Conservation (phyloP, 2,888 invertebrate genomes). For the Macrophya annulata region DNA sequence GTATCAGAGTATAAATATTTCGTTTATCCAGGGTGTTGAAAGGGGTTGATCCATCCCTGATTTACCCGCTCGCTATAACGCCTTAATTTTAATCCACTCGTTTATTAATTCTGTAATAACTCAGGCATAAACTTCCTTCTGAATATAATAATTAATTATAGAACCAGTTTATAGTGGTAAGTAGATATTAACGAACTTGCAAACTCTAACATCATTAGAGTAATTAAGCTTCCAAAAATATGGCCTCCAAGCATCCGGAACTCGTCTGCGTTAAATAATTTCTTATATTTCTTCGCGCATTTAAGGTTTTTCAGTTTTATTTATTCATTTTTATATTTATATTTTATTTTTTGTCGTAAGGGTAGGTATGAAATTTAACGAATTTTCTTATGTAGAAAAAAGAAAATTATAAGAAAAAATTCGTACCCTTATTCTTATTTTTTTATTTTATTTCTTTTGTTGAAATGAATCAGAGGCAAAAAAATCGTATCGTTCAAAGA, state of each 20-base stretch:
- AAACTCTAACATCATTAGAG: slow-evolving; percentile 29
- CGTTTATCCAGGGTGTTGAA: not conserved
- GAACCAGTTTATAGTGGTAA: slow-evolving; percentile 19
- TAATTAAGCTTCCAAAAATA: slow-evolving; percentile 37
- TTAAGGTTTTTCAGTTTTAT: not conserved
- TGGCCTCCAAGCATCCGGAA: not conserved
- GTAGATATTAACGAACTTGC: slow-evolving; percentile 27
- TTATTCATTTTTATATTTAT: too few relatives aligned
- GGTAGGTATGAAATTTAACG: too few relatives aligned
- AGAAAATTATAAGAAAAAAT: not conserved
- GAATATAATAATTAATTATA: slow-evolving; percentile 20
- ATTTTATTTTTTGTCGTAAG: not conserved
- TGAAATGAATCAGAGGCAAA: not conserved
- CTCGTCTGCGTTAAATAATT: not conserved
- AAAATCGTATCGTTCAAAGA: not conserved
- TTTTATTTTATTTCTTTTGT: not conserved
- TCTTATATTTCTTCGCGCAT: not conserved
- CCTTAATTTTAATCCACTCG: slow-evolving; percentile 24
- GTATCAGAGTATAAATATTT: not conserved
- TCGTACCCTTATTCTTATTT: not conserved
- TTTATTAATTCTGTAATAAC: slow-evolving; percentile 29
- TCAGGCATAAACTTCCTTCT: slow-evolving; percentile 20
- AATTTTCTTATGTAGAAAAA: not conserved
- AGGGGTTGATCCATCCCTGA: slow-evolving; percentile 21
- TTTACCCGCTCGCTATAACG: not conserved